These are phyloP conservation scores for Myoxocephalus aenaeus DNA, from an alignment of 2,797 vertebrate species.

Conservation along the genomic window DNA sequence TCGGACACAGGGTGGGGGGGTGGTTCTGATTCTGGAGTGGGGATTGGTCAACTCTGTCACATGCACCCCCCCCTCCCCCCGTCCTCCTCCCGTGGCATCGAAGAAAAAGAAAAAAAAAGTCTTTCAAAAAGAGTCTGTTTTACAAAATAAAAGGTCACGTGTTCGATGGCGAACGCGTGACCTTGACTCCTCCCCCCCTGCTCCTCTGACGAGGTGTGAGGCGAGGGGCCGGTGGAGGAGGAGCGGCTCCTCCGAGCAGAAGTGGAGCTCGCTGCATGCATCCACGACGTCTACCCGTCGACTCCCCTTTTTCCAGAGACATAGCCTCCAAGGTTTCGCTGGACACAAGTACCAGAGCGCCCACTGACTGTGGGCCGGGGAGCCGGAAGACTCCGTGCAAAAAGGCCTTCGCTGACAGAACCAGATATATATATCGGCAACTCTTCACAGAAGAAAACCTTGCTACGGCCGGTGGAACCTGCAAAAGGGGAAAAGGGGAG, in stretches of 20 bases:
- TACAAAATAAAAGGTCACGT: conserved; percentile 53
- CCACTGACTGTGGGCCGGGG: conserved; percentile 75
- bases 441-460: conserved; percentile 99
- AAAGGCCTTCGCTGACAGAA: conserved; percentile 79
- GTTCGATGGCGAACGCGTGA: conserved; percentile 57
- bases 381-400: conserved; percentile 79
- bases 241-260: conserved; percentile 76
- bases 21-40: conserved; percentile 82
- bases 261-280: conserved; percentile 68
- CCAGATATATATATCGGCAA: conserved; percentile 77
- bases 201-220: conserved; percentile 59
- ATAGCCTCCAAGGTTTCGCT: conserved; percentile 84
- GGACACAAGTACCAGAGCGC: conserved; percentile 83
- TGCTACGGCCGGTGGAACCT: conserved; percentile 99
- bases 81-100: conserved; percentile 58
- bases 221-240: conserved; percentile 63
- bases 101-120: conserved; percentile 67
- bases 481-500: background rate
- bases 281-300: conserved; percentile 46
- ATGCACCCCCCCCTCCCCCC: conserved; percentile 81
- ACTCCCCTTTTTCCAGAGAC: conserved; percentile 80
- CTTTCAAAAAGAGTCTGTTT: conserved; percentile 79
- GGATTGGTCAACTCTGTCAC: conserved; percentile 85
- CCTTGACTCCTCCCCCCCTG: conserved; percentile 49
- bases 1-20: conserved; percentile 70